Evolutionary conservation across 1,140 invertebrate species (phyloP).

Genomic region (Plodia interpunctella): DNA sequence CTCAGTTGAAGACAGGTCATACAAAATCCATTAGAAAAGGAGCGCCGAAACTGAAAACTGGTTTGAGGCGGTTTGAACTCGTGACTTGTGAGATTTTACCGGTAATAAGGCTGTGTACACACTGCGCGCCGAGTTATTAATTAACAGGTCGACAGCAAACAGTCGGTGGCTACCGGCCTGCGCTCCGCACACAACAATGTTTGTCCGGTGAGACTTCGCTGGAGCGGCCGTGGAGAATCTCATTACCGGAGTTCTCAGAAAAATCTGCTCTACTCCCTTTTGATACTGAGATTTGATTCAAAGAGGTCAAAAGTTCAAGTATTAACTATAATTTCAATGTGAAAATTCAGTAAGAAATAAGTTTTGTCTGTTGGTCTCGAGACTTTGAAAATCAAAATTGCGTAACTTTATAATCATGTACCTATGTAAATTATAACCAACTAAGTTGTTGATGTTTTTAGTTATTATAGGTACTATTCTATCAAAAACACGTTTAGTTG

Average conservation of each 20-base stretch:
- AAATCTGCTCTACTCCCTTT: conserved; percentile 30
- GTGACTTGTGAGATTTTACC: conserved; percentile 75
- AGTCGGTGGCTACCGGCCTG: conserved; percentile 66
- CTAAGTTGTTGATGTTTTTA: too few species aligned
- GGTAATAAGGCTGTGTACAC: conserved; percentile 75
- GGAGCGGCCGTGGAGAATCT: conserved; percentile 60
- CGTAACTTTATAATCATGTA: too few species aligned
- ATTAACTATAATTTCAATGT: not conserved
- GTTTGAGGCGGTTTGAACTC: conserved; percentile 61
- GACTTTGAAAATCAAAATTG: too few species aligned
- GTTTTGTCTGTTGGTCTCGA: too few species aligned
- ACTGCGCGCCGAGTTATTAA: conserved; percentile 70
- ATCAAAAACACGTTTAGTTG: too few species aligned
- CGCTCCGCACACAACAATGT: conserved; percentile 67
- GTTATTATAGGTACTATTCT: too few species aligned
- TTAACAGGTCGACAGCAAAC: conserved; percentile 76
- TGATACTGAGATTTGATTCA: not conserved
- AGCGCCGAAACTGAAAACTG: conserved; percentile 54
- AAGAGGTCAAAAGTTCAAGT: not conserved
- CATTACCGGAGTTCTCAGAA: conserved; percentile 69
- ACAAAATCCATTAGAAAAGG: conserved; percentile 60
- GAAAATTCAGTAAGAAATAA: too few species aligned
- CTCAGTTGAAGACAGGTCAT: conserved; percentile 30
- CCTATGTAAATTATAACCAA: too few species aligned
- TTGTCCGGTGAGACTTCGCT: conserved; percentile 53